phyloP scores from a whole-genome alignment of 2,888 invertebrate species.

The Erynnis tages region DNA sequence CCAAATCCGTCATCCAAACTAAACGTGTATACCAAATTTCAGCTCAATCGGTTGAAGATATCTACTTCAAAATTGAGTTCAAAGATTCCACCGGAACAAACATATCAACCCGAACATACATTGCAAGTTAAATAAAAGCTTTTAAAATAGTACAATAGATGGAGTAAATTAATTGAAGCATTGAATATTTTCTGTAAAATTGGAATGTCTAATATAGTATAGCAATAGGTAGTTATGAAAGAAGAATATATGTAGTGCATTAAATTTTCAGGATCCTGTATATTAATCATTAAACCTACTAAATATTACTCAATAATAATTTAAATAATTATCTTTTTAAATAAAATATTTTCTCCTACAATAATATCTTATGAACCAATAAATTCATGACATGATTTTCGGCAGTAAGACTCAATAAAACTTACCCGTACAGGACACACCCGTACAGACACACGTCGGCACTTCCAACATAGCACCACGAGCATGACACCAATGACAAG shows the following conservation, averaged over 20 bases:
- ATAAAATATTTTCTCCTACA: constrained; percentile 33
- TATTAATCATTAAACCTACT: constrained; percentile 18
- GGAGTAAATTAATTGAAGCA: not conserved
- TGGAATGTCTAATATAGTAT: constrained; percentile 57
- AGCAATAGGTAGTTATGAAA: not conserved
- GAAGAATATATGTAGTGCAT: too few relatives aligned
- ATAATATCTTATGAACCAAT: constrained; percentile 37
- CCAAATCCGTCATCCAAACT: too few relatives aligned
- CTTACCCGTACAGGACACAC: too few relatives aligned
- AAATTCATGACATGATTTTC: constrained; percentile 47
- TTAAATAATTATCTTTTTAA: constrained; percentile 40
- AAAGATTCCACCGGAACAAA: too few relatives aligned
- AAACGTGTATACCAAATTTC: too few relatives aligned
- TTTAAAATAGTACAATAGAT: too few relatives aligned
- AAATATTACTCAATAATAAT: constrained; percentile 33
- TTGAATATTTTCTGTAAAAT: not conserved
- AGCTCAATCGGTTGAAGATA: too few relatives aligned
- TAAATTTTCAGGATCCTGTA: too few relatives aligned
- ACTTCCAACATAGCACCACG: constrained; percentile 25
- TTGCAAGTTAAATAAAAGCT: too few relatives aligned
- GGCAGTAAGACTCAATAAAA: constrained; percentile 46
- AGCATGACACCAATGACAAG: constrained; percentile 22
- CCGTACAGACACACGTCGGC: constrained; percentile 15
- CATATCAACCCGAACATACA: too few relatives aligned
- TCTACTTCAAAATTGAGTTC: too few relatives aligned